Percentiles rank a stretch among this genome's conserved stretches.
Evolutionary conservation across 2,797 vertebrate species (phyloP).

Genomic region (Fringilla coelebs): DNA sequence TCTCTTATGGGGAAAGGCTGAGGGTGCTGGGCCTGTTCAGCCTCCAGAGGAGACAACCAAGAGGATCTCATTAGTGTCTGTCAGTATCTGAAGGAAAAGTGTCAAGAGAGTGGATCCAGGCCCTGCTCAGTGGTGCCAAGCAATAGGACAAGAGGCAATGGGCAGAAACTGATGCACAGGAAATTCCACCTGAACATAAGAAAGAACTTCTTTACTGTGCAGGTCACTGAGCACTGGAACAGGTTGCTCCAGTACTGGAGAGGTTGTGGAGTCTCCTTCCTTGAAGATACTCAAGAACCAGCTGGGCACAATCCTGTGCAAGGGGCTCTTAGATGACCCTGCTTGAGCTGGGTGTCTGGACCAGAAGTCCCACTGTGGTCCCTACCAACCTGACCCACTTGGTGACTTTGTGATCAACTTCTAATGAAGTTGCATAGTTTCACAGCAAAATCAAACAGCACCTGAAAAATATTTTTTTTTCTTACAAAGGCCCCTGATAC

Average conservation of each 20-base stretch:
- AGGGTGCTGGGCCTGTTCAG: neutral
- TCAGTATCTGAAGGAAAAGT: neutral
- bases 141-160: neutral
- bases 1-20: neutral
- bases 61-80: neutral
- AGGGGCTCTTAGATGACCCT: neutral
- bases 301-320: neutral
- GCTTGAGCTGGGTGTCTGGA: neutral
- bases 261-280: neutral
- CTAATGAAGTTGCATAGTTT: neutral
- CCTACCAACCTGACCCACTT: neutral
- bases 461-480: neutral
- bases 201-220: neutral
- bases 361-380: no score
- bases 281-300: neutral
- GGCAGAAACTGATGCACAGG: neutral
- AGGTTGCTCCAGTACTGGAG: neutral
- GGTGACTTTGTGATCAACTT: neutral
- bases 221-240: neutral
- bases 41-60: neutral
- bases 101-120: neutral
- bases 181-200: neutral
- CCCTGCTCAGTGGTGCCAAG: neutral
- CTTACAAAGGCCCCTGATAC: neutral
- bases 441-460: neutral